Percentiles rank a stretch among this genome's conserved stretches.
phyloP scores from a whole-genome alignment of 2,888 invertebrate genomes.

The Cremastobaeus sp. region DNA sequence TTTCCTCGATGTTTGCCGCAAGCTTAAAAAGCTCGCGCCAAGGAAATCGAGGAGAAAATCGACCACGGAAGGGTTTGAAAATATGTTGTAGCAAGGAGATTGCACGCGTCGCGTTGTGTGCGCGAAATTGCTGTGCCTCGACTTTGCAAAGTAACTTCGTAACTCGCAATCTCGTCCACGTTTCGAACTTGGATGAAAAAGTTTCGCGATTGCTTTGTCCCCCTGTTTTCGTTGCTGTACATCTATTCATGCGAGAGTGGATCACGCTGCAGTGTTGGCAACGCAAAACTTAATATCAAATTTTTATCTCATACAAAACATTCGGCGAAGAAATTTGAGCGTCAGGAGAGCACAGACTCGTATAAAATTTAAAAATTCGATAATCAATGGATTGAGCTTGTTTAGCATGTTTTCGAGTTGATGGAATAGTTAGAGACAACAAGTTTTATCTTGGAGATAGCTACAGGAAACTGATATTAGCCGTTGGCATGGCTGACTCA shows the following conservation, averaged over 20 bases:
- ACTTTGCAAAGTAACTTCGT: conserved; percentile 57
- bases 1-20: not conserved
- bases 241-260: conserved; percentile 29
- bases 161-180: conserved; percentile 67
- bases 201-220: conserved; percentile 66
- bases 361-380: no score
- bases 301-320: conserved; percentile 5
- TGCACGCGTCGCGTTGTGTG: conserved; percentile 31
- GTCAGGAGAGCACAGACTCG: no score
- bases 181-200: conserved; percentile 67
- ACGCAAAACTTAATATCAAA: conserved; percentile 24
- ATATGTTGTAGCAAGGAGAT: conserved; percentile 23
- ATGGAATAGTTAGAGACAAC: no score
- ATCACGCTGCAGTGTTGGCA: not conserved
- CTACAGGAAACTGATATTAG: no score
- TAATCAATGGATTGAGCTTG: no score
- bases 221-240: conserved; percentile 31
- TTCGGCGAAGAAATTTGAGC: not conserved
- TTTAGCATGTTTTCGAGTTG: no score
- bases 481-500: conserved; percentile 63
- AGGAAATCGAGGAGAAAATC: conserved; percentile 53
- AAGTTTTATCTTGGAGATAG: no score
- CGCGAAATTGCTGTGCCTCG: conserved; percentile 40
- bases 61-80: conserved; percentile 18
- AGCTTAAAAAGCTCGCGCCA: conserved; percentile 39